Percentiles rank a stretch among this genome's conserved stretches.
These are phyloP conservation scores for Tetheella fluctuosa DNA, from an alignment of 2,888 invertebrate species.

Conservation along the genomic window DNA sequence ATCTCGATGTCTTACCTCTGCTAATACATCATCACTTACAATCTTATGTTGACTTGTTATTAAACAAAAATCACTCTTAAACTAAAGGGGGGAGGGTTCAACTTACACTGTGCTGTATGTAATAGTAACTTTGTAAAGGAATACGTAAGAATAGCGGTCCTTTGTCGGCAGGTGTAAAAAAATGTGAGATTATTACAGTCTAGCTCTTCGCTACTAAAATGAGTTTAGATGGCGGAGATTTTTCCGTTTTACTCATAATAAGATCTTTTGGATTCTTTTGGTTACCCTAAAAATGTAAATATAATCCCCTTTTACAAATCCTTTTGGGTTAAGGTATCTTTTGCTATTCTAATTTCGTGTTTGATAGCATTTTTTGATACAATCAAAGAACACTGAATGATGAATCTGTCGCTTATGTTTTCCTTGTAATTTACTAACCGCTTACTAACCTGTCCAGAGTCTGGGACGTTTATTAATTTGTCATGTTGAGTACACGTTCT, in stretches of 20 bases:
- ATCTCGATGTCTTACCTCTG: slow-evolving; percentile 44
- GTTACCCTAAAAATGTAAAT: slow-evolving; percentile 3
- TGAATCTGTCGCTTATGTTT: too few species aligned
- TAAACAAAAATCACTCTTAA: slow-evolving; percentile 23
- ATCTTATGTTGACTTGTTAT: slow-evolving; percentile 24
- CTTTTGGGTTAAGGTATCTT: background rate
- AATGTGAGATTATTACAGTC: slow-evolving; percentile 51
- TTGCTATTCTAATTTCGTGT: background rate
- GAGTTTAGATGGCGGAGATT: background rate
- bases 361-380: background rate
- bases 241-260: background rate
- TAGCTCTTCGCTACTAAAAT: background rate
- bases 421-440: too few species aligned
- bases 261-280: slow-evolving; percentile 2
- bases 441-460: too few species aligned
- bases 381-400: too few species aligned
- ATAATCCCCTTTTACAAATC: background rate
- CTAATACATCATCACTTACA: slow-evolving; percentile 41
- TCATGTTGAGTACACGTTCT: too few species aligned
- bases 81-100: slow-evolving; percentile 20
- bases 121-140: slow-evolving; percentile 37
- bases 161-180: slow-evolving; percentile 66
- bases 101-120: slow-evolving; percentile 20
- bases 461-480: too few species aligned
- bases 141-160: slow-evolving; percentile 51